phyloP scores from a whole-genome alignment of 2,797 vertebrate genomes.

The Chromobotia macracanthus region DNA sequence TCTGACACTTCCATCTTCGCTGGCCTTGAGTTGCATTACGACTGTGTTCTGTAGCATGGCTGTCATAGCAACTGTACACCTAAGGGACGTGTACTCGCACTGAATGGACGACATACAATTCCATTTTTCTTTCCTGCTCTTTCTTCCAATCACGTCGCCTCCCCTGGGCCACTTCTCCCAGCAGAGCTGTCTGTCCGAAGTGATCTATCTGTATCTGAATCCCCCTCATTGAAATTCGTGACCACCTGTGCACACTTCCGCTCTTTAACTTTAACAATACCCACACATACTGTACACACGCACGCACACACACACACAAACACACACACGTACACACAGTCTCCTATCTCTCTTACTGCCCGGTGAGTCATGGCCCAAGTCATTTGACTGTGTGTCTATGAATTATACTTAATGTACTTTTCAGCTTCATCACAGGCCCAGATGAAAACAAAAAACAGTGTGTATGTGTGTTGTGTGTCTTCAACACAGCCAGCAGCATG shows the following conservation, averaged over 20 bases:
- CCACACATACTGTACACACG: slow-evolving; percentile 60
- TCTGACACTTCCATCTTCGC: background rate
- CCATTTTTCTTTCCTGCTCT: slow-evolving; percentile 16
- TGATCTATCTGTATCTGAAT: slow-evolving; percentile 53
- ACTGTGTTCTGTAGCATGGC: background rate
- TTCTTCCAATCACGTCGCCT: background rate
- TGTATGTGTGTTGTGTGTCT: slow-evolving; percentile 31
- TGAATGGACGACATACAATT: background rate
- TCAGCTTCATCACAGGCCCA: background rate
- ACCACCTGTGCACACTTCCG: slow-evolving; percentile 66
- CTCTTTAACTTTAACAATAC: slow-evolving; percentile 70
- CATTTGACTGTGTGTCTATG: slow-evolving; percentile 45
- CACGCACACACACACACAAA: too few relatives aligned
- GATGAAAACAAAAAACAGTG: slow-evolving; percentile 61
- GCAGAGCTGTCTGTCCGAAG: slow-evolving; percentile 60
- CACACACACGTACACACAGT: slow-evolving; percentile 61
- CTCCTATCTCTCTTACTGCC: slow-evolving; percentile 47
- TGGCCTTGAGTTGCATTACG: slow-evolving; percentile 10
- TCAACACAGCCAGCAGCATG: slow-evolving; percentile 49
- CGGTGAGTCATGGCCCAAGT: slow-evolving; percentile 56
- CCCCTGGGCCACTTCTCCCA: slow-evolving; percentile 44
- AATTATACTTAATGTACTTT: background rate
- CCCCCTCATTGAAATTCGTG: slow-evolving; percentile 71
- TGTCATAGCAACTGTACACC: slow-evolving; percentile 16
- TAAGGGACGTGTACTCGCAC: slow-evolving; percentile 5